These are phyloP conservation scores for Tinamus guttatus DNA, from an alignment of 2,113 vertebrate species.

Conservation along the genomic window DNA sequence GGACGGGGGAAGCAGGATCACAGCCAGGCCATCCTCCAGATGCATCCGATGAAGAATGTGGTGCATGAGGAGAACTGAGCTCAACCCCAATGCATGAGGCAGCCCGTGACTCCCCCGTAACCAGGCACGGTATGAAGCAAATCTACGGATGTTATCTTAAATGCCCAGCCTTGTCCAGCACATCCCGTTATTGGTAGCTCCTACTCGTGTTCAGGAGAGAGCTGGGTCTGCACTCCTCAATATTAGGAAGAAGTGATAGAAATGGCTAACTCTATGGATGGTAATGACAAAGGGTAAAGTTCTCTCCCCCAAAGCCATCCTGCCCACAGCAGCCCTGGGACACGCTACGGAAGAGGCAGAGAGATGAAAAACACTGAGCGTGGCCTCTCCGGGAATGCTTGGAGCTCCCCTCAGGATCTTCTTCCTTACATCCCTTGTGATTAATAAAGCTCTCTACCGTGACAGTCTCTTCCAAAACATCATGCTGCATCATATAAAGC, in stretches of 20 bases:
- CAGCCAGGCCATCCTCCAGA: fast-evolving
- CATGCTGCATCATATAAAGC: neutral
- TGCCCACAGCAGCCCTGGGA: neutral
- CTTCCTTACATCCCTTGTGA: neutral
- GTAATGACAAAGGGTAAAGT: neutral
- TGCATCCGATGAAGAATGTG: neutral
- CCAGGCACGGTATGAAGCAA: neutral
- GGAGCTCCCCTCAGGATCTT: neutral
- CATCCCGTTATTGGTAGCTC: neutral
- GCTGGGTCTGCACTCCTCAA: neutral
- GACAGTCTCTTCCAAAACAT: neutral
- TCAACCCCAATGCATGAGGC: neutral
- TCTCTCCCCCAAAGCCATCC: neutral
- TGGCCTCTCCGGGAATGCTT: neutral
- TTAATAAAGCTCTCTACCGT: neutral
- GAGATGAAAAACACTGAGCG: neutral
- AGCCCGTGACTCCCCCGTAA: neutral
- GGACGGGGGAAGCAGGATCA: neutral
- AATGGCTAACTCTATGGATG: neutral
- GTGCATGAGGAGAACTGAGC: neutral
- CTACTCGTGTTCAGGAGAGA: neutral
- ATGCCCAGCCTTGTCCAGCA: neutral
- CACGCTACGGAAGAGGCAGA: fast-evolving
- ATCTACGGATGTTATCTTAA: neutral
- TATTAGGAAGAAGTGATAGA: neutral